phyloP scores from a whole-genome alignment of 1,140 invertebrate species.

The Diuraphis noxia region DNA sequence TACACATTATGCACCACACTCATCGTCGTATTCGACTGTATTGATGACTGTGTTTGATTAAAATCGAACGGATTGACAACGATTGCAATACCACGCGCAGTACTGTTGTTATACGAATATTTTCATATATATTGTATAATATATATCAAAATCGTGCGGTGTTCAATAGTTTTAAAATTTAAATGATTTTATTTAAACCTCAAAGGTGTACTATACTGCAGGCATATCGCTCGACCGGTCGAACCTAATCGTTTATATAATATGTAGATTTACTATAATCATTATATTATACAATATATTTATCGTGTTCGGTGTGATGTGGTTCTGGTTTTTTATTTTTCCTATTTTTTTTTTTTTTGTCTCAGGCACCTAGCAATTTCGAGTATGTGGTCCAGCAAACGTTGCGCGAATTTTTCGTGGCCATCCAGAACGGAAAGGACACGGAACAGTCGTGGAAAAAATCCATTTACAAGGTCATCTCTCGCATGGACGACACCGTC shows the following conservation, averaged over 20 bases:
- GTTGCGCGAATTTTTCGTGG: constrained; percentile 96
- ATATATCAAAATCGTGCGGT: neutral
- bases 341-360: neutral
- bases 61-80: neutral
- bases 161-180: neutral
- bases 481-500: constrained; percentile 95
- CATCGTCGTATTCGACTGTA: neutral
- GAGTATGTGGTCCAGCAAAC: constrained; percentile 96
- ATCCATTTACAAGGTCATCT: constrained; percentile 99
- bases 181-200: neutral
- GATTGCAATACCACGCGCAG: neutral
- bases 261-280: no score
- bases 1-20: neutral
- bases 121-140: no score
- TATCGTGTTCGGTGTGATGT: neutral
- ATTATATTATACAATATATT: neutral
- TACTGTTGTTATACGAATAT: neutral
- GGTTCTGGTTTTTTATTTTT: neutral
- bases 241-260: neutral
- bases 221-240: neutral
- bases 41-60: neutral
- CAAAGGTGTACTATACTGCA: neutral
- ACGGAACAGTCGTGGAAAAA: constrained; percentile 99
- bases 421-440: constrained; percentile 94
- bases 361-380: constrained; percentile 94